These are phyloP conservation scores for Catharus fuscescens DNA, from an alignment of 2,113 vertebrate genomes.

Conservation along the genomic window DNA sequence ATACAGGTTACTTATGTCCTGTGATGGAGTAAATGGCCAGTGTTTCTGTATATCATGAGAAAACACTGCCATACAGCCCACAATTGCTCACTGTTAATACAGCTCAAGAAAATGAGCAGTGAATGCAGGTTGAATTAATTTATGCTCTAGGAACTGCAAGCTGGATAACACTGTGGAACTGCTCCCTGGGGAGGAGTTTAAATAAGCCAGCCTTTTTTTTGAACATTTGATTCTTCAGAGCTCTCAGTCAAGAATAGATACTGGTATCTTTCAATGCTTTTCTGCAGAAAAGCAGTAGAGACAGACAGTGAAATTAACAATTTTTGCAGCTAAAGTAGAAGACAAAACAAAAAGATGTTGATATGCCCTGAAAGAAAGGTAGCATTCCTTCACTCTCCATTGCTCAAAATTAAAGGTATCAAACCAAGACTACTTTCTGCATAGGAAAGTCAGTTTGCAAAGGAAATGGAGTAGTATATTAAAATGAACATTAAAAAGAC, in stretches of 20 bases:
- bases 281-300: background rate
- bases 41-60: background rate
- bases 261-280: background rate
- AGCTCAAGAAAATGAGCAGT: background rate
- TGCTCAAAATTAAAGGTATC: background rate
- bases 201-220: constrained; percentile 26
- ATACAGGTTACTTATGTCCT: background rate
- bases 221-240: constrained; percentile 16
- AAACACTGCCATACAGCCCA: background rate
- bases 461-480: background rate
- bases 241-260: background rate
- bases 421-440: background rate
- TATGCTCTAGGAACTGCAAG: constrained; percentile 1
- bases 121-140: constrained; percentile 23
- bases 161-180: background rate
- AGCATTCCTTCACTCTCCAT: background rate
- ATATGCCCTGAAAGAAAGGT: background rate
- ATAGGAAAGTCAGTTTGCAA: background rate
- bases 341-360: background rate
- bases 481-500: background rate
- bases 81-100: background rate
- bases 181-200: background rate
- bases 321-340: background rate
- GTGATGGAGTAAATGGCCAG: background rate
- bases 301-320: background rate